Base-by-base conservation (phyloP, 2,888 invertebrate species). In the Octodonta nipae region DNA sequence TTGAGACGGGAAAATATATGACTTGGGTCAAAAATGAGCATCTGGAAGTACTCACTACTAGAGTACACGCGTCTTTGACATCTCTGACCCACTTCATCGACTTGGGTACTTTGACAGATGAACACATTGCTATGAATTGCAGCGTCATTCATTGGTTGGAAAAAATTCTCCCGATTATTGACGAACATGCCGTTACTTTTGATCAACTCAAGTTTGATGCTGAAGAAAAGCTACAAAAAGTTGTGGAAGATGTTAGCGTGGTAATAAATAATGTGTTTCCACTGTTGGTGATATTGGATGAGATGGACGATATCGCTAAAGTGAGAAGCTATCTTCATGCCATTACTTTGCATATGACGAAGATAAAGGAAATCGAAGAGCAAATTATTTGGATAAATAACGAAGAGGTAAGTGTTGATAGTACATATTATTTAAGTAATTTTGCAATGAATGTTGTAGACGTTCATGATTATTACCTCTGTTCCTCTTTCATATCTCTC, bases 351-450 rank as follows among this genome's bases (percentile, higher is more conserved):
- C 75, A 86, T 26, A 76, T 81, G 36, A 75, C 78, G 46, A 73
- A 80, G 41, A 64, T 92, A 24, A 73, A 73, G 37, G 75, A 74
- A 11, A 79, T 85, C 48, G 77, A 82, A 48, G 74, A 76, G 42
- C 68, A 79, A 44, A 79, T 86, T 10, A 57, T 65, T 6, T 88
- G 86, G 86, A 86, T 92, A 31, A 91, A 92, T 61, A 75, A 78
- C 47, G 89, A 92, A 63, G 91, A 92, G 64, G 43, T 41, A 22
- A 30, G 37, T 33, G 14, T 13, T 22, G 13, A 15, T 2, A 28
- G 8, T 5, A 17, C 17, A 17, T 6, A 17, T 6, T 17, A 8
- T 17, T 17, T 17, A 17, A 17, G 5, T 17, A 17, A 6, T 17
- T 17, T 6, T 17, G 8, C 17, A n/a, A n/a, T n/a, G n/a, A n/a